phyloP scores from a whole-genome alignment of 2,113 vertebrate species.

The Menidia beryllina region DNA sequence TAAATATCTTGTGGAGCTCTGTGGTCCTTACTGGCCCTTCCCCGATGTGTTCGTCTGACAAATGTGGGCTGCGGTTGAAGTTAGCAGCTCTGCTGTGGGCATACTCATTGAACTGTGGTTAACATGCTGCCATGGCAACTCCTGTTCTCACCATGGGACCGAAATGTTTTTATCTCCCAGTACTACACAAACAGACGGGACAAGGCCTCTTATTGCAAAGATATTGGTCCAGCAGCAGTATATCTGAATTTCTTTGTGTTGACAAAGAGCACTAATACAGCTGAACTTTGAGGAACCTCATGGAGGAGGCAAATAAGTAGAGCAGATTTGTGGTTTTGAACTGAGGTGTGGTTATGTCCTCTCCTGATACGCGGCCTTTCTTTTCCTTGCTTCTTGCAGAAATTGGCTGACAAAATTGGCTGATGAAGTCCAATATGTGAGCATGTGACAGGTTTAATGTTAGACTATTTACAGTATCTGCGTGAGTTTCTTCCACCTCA shows the following conservation, averaged over 20 bases:
- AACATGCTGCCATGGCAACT: constrained; percentile 89
- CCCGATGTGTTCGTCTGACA: constrained; percentile 66
- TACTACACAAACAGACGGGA: constrained; percentile 87
- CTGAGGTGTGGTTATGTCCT: neutral
- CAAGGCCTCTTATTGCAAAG: constrained; percentile 84
- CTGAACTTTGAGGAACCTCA: constrained; percentile 36
- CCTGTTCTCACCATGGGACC: constrained; percentile 85
- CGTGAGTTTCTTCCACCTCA: too few species aligned
- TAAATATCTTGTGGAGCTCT: constrained; percentile 69
- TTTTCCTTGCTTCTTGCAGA: neutral
- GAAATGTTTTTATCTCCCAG: constrained; percentile 89
- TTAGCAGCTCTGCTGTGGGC: constrained; percentile 83
- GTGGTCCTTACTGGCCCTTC: constrained; percentile 32
- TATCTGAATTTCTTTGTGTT: constrained; percentile 59
- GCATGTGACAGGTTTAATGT: neutral
- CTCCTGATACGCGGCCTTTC: neutral
- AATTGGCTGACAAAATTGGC: neutral
- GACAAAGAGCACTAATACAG: constrained; percentile 47
- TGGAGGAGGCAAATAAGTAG: constrained; percentile 2
- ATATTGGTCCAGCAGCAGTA: constrained; percentile 69
- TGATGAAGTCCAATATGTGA: neutral
- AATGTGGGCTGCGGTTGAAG: constrained; percentile 81
- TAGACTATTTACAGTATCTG: too few species aligned
- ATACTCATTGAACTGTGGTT: constrained; percentile 87
- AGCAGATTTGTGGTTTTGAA: constrained; percentile 8